Evolutionary conservation across 2,888 invertebrate genomes (phyloP).

Genomic region (Ectemnius continuus): DNA sequence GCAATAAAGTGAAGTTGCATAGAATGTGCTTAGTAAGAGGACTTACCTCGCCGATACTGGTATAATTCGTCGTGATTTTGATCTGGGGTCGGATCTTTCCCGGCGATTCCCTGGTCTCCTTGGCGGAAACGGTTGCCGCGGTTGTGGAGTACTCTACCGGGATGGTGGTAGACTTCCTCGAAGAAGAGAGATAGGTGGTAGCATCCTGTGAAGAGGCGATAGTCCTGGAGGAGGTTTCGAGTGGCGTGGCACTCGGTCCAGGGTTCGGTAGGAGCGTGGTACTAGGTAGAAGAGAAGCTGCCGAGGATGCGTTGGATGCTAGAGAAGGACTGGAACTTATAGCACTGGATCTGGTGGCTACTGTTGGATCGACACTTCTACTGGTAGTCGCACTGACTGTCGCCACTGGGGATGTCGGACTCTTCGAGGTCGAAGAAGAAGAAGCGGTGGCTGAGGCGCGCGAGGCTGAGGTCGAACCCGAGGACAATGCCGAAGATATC

Average conservation of each 20-base stretch:
- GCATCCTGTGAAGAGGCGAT: conserved; percentile 31
- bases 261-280: not conserved
- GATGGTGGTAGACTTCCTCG: conserved; percentile 33
- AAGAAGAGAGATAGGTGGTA: conserved; percentile 43
- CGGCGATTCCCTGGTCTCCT: conserved; percentile 75
- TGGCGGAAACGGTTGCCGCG: conserved; percentile 64
- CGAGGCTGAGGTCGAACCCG: not conserved
- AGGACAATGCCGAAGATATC: conserved; percentile 18
- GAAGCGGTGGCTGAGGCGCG: not conserved
- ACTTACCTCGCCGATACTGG: conserved; percentile 75
- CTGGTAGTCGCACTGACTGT: not conserved
- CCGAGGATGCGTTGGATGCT: not conserved
- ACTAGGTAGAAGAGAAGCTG: not conserved
- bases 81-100: conserved; percentile 76
- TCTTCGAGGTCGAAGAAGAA: conserved; percentile 20
- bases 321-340: not conserved
- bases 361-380: not conserved
- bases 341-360: conserved; percentile 15
- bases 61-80: conserved; percentile 75
- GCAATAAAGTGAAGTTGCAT: too few species aligned
- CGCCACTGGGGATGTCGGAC: conserved; percentile 11
- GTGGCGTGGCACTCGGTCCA: conserved; percentile 17
- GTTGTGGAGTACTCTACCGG: conserved; percentile 46
- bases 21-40: too few species aligned
- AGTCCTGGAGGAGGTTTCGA: conserved; percentile 50